Base-by-base conservation (phyloP, 2,888 invertebrate genomes). In the Lepetodrilus schrolli region DNA sequence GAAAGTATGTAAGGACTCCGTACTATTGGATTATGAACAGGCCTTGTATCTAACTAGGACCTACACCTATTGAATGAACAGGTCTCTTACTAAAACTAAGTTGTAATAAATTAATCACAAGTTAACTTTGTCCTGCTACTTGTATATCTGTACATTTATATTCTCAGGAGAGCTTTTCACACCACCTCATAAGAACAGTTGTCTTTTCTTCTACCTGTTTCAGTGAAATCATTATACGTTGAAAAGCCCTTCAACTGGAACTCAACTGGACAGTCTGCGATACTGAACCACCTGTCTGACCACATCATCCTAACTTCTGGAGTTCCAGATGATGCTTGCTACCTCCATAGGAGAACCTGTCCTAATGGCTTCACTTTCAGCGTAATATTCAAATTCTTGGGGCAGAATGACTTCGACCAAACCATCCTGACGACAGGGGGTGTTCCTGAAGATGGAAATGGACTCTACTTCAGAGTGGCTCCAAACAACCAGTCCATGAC, bases 401-500 rank as follows among this genome's bases (percentile, higher is more conserved):
- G 49, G 43, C 73, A 74, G 5, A 43, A 66, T 17, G 77, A 79
- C 13, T 36, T 49, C 8, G 74, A 79, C 38, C 79, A 77, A 26
- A 70, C 66, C 8, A 74, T 79, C 20, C 21, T 79, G 21, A 73
- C 73, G 36, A 70, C 77, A 20, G 76, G 75, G 5, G 77, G 75
- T 21, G 74, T 77, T 10, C 47, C 72, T n/a, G 23, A 72, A 8
- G 70, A 75, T 20, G 77, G 75, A 8, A 8, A 69, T 4, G 79
- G 79, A 2, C 37, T 79, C 2, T 74, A 74, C 20, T 43, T 79
- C n/a, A 51, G 65, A 23, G 74, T 49, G 34, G 75, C 73, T 13
- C 74, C 79, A 7, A 74, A 70, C 68, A 79, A 79, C 66, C 65
- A 66, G 36, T 75, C 70, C 43, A 58, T 79, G 13, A 74, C 74